A percentile compares a stretch with the other conserved stretches of the same genome.
These are phyloP conservation scores for Lampris incognitus DNA, from an alignment of 2,113 vertebrate species.

Conservation along the genomic window DNA sequence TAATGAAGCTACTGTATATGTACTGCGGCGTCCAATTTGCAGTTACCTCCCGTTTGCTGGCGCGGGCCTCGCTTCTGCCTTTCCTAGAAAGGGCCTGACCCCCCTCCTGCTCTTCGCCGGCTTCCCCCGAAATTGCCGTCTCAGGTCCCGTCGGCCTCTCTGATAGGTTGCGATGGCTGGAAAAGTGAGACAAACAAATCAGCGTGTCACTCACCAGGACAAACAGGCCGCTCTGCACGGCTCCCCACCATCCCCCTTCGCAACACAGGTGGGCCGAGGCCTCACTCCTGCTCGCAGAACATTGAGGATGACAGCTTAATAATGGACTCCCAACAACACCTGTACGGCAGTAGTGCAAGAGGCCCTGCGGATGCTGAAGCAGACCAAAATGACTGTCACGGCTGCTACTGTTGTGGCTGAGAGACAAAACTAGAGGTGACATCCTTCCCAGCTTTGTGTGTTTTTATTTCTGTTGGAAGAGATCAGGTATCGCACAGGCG, in stretches of 20 bases:
- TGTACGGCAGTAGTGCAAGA: neutral
- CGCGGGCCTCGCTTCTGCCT: conserved; percentile 56
- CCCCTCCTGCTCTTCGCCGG: neutral
- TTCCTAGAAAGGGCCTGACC: conserved; percentile 14
- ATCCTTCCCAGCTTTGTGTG: neutral
- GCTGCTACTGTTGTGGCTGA: neutral
- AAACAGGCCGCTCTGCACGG: neutral
- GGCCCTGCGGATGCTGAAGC: neutral
- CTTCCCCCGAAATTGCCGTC: neutral
- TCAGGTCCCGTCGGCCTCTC: conserved; percentile 46
- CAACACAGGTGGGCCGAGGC: conserved; percentile 24
- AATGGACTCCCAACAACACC: conserved; percentile 16
- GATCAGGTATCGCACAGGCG: neutral
- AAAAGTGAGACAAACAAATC: conserved; percentile 10
- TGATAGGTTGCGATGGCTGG: conserved; percentile 24
- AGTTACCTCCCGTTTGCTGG: conserved; percentile 61
- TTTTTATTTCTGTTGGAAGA: neutral
- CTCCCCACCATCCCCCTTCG: neutral
- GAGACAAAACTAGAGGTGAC: conserved; percentile 3
- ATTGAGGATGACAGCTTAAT: conserved; percentile 19
- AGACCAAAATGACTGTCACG: neutral
- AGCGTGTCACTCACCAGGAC: conserved; percentile 1
- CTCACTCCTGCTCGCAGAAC: conserved; percentile 10
- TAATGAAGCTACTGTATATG: no score
- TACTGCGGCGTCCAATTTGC: neutral